Base-by-base conservation (phyloP, 2,113 vertebrate genomes). In the Panthera tigris region DNA sequence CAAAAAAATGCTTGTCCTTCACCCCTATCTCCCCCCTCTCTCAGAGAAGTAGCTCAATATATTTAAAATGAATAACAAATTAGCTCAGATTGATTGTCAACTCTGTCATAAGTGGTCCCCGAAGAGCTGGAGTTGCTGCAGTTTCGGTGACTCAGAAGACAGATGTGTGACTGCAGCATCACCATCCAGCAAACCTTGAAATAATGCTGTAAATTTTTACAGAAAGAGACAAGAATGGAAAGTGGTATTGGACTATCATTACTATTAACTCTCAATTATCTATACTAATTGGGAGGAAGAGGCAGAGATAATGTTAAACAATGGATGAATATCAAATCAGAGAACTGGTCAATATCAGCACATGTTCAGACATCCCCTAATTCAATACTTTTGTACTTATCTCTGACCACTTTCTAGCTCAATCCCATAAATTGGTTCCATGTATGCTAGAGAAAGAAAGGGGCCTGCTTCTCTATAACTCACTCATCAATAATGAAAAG, bases 51-150 rank as follows among this genome's bases (percentile, higher is more conserved):
- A 89, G 36, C 27, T 95, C 96, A 63, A 90, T 61, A 87, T 93
- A 94, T 45, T 94, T 96, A 61, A 97, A 97, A 92, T n/a, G 19
- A 97, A 66, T 92, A 96, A 96, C n/a, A 89, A 94, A 83, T 87
- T 95, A 84, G 90, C 55, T 94, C 31, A 95, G 94, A 82, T 68
- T 50, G 69, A 96, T 61, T 89, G 81, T 29, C 88, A 95, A 39
- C 41, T 81, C 61, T 92, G 82, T 95, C 74, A 21, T 93, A 98
- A 97, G 79, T 92, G 83, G 85, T 92, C 89, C 79, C 89, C 91
- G 71, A 89, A 96, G 83, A 97, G 14, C 41, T 80, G 52, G 57
- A 94, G 76, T 57, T 94, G 90, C 93, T 18, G 83, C 83, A 95
- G 68, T 91, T 91, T 94, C 79, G 87, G 23, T 87, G 92, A 86